Evolutionary conservation across 2,888 invertebrate species (phyloP), one percentile per base, ranked within the genome.

Genomic region (Ochropacha duplaris): DNA sequence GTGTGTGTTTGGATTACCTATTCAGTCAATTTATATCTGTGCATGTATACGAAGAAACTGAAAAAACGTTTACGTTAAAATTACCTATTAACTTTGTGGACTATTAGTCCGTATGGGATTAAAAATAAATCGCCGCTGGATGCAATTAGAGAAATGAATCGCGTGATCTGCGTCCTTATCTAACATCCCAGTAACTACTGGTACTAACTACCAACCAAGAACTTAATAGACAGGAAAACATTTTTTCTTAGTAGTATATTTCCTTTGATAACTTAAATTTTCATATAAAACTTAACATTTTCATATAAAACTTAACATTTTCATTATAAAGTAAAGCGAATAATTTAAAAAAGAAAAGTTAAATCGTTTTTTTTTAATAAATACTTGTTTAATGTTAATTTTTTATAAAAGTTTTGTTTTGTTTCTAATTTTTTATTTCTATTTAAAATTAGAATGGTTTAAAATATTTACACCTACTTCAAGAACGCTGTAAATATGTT

Each of bases 111-210:
- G 52, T 54, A 51, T n/a, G 50, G 54, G 56, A 57, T 61, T 63
- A 58, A 58, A 57, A 66, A 69, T 67, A 67, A 75, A 76, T 72
- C 68, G 77, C 78, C 76, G 64, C 66, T 72, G 70, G 70, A 77
- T 82, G 81, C 84, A 87, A 87, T 87, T 87, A 87, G 80, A 85
- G 76, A 75, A 86, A 81, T 83, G 85, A 84, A 86, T 87, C 81
- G 86, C 85, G 81, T 86, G 86, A 86, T 86, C 81, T 80, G 76
- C 64, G 78, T 75, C 73, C 82, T 83, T 81, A 83, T 78, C 79
- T 82, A 77, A 78, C 78, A 77, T 78, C 72, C 73, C 66, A 68
- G 79, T 78, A 81, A 85, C 81, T 74, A 74, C 76, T 74, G 68
- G 78, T 76, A 83, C 83, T 84, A 84, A 81, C 81, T 77, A 76